Evolutionary conservation across 1,140 invertebrate species (phyloP), one percentile per base, ranked within the genome.

Genomic region (Drosophila parabipectinata): DNA sequence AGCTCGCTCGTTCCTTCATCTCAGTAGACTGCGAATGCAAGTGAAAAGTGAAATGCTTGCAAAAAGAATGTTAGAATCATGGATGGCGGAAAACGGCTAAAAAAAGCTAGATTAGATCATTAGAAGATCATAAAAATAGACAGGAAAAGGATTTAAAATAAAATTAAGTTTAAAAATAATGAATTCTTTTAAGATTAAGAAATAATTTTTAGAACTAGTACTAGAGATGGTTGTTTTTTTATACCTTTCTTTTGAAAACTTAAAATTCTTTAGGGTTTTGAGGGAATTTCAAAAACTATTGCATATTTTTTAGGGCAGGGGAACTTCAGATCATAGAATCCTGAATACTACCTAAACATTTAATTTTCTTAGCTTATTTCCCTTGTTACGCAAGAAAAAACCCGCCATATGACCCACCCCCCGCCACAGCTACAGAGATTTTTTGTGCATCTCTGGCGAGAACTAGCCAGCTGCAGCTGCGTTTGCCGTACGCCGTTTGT

Each of bases 31-130:
- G 30, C 54, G 3, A 74, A 21, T 75, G 60, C 26, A 63, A 58
- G 77, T 48, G 41, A 84, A 85, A 84, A 84, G 81, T 85, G 80
- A 83, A 83, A 83, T 79, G 79, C 58, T 83, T 59, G 72, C 79
- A 72, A 82, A 83, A 82, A 83, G 72, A 79, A 82, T 82, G 53
- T 72, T 72, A 72, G 66, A 69, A 69, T 57, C 52, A 57, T 67
- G 39, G 55, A 9, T 72, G 68, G 55, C 14, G 24, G 45, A 48
- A 41, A 44, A 61, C 21, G 26, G 15, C 52, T 63, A 26, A 45
- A 57, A 68, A 68, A 30, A 44, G 26, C 26, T 28, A 28, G 26
- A 28, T 6, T 32, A 41, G 34, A 55, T 55, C 30, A 54, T 32
- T 37, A 14, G 1, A 18, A 57, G 39, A 57, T 57, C 39, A 8